Evolutionary conservation across 2,113 vertebrate genomes (phyloP).

Genomic region (Fregetta grallaria): DNA sequence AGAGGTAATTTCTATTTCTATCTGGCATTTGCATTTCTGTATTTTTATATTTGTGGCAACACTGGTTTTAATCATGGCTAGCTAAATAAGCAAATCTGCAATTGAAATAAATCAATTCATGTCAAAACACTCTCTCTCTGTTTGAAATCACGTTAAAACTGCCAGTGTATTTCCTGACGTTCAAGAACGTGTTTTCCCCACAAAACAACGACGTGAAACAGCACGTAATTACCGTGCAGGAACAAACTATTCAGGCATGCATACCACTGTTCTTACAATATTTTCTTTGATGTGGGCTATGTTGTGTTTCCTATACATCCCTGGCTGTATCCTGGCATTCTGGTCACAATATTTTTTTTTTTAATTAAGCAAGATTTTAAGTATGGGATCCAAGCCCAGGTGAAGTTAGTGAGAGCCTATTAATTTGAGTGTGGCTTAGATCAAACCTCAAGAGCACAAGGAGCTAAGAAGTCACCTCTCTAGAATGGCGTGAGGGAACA

Average conservation of each 20-base stretch:
- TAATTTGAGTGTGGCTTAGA: neutral
- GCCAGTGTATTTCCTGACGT: neutral
- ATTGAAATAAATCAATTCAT: neutral
- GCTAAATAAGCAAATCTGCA: neutral
- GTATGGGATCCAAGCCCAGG: neutral
- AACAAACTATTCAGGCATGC: neutral
- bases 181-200: neutral
- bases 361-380: neutral
- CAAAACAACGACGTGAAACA: neutral
- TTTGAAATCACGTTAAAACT: neutral
- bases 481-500: neutral
- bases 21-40: neutral
- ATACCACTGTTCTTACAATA: neutral
- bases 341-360: neutral
- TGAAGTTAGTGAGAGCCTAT: neutral
- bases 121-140: neutral
- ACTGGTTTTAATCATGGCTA: neutral
- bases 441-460: neutral
- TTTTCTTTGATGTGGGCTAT: neutral
- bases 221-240: neutral
- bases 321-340: neutral
- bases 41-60: neutral
- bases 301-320: neutral
- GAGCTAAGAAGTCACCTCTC: neutral
- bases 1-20: neutral